Evolutionary conservation across 1,140 invertebrate genomes (phyloP).

Genomic region (Drosophila ogumai): DNA sequence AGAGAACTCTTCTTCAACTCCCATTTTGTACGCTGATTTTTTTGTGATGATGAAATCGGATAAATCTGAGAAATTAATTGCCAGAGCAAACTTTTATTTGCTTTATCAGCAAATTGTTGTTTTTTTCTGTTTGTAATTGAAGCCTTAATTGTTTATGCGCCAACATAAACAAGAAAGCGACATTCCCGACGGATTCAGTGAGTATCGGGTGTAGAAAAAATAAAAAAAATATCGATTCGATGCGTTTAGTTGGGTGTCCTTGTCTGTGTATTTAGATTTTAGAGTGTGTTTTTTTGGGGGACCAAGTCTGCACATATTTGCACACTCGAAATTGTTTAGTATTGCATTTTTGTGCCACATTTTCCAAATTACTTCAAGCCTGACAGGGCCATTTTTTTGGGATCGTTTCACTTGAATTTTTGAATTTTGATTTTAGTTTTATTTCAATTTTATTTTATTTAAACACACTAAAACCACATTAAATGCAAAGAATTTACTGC

Average conservation of each 20-base stretch:
- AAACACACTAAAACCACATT: neutral
- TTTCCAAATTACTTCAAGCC: conserved; percentile 67
- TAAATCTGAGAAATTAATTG: neutral
- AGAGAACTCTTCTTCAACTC: neutral
- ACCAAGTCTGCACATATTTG: conserved; percentile 66
- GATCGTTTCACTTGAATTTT: conserved; percentile 25
- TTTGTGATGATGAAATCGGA: conserved; percentile 1
- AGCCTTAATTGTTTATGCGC: conserved; percentile 12
- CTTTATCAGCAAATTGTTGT: neutral
- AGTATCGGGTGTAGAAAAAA: conserved; percentile 3
- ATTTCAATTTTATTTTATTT: neutral
- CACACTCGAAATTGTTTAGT: conserved; percentile 61
- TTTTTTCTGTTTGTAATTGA: conserved; percentile 6
- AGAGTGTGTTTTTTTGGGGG: conserved; percentile 42
- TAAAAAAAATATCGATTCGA: conserved; percentile 4
- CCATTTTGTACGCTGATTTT: neutral
- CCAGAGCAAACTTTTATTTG: neutral
- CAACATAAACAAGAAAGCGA: conserved; percentile 21
- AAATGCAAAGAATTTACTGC: conserved; percentile 10
- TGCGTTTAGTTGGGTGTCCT: conserved; percentile 25
- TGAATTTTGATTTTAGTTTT: conserved; percentile 8
- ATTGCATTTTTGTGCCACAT: conserved; percentile 75
- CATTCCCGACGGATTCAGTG: conserved; percentile 15
- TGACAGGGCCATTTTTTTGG: neutral
- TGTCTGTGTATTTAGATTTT: conserved; percentile 30